Evolutionary conservation across 1,140 invertebrate species (phyloP), one percentile per base, ranked within the genome.

Genomic region (Drosophila pseudoananassae): DNA sequence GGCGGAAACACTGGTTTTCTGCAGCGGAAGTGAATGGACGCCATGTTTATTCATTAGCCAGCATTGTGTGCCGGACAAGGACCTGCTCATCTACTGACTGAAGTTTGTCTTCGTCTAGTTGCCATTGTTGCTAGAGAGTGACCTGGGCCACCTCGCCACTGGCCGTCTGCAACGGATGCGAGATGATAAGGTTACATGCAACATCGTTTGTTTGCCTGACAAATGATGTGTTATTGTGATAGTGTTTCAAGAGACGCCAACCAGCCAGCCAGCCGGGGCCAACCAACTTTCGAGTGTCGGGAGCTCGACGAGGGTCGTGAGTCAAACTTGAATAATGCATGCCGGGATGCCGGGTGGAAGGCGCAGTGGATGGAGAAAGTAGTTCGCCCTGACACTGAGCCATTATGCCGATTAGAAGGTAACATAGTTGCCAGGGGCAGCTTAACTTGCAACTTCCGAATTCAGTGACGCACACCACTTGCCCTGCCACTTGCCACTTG

Each of bases 181-280:
- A 89, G 83, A 88, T 88, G 83, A 88, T 88, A 88, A 88, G 83
- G 84, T 88, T 88, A 83, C 78, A 83, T 88, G 84, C 84, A 88
- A 88, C 83, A 83, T 88, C 83, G 83, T 88, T 88, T 88, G 83
- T 88, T 85, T 84, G 76, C 83, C 68, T 83, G 83, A 88, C 83
- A 88, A 88, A 88, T 88, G 83, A 87, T 87, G 78, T 81, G 82
- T 75, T 87, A 82, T 87, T 87, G 83, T 88, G 83, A 88, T 88
- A 82, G 64, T 82, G 78, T 72, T 80, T 54, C 61, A 49, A 75
- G 57, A 63, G 65, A 60, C 31, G 47, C 31, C 31, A 15, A 20
- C 20, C 14, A 15, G n/a, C n/a, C n/a, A 46, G 54, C 31, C 15
- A 29, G 38, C 45, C 43, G 61, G 70, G 64, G 76, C 81, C 81